Base-by-base conservation (phyloP, 2,113 vertebrate species). In the Callocephalon fimbriatum region DNA sequence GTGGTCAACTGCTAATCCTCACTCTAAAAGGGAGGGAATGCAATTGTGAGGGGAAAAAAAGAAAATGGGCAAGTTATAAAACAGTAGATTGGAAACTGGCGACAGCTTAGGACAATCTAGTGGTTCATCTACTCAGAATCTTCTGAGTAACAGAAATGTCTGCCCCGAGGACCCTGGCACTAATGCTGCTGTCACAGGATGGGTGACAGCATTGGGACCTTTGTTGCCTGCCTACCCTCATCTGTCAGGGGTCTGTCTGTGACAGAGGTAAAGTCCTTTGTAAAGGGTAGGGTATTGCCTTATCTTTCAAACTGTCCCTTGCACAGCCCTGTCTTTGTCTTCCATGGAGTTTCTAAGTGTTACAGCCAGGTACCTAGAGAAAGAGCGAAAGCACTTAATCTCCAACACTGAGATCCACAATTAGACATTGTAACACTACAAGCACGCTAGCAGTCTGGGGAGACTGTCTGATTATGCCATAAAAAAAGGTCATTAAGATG, bases 161-260 rank as follows among this genome's bases (percentile, higher is more conserved):
- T 92, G 72, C 12, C 42, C 47, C 0, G 0, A 45, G 65, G 59
- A 53, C 3, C 13, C 29, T 48, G 38, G 38, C 59, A 50, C 27
- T 10, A 7, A n/a, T 20, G n/a, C n/a, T 51, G 88, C 32, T 7
- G 56, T 32, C 54, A 23, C 67, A 37, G 76, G 22, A 42, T 66
- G 54, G 48, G 15, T 4, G 16, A 40, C 48, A 72, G 62, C 1
- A 0, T 5, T 2, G 32, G 37, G 23, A 53, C 29, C 25, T 73
- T 54, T 58, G 16, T 9, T 62, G 23, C 35, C 42, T 51, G 37
- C 78, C 26, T 59, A 18, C 27, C 61, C 32, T 59, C 45, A 15
- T 38, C n/a, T 89, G 45, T 47, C 22, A 8, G 27, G 20, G 18
- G 1, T 63, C 81, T 78, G 21, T 8, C 42, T 53, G 47, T 51